Conservation (phyloP, 2,888 invertebrate species). For the Cactoblastis cactorum region DNA sequence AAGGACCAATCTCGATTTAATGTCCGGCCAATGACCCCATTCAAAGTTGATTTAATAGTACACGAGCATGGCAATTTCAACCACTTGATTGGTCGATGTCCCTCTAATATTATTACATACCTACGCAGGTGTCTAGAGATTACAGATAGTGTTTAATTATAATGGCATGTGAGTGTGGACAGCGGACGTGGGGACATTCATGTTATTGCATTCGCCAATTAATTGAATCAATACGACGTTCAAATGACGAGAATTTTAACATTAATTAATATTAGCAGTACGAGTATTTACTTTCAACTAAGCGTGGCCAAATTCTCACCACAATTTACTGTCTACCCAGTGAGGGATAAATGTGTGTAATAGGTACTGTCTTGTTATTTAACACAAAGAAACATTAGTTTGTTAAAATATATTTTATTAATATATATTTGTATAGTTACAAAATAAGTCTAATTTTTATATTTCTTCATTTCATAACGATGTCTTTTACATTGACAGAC, state of each 20-base stretch:
- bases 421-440: not conserved
- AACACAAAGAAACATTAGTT: no score
- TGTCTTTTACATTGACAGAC: not conserved
- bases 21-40: slow-evolving; percentile 5
- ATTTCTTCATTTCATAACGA: not conserved
- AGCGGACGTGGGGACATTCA: slow-evolving; percentile 3
- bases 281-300: no score
- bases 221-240: not conserved
- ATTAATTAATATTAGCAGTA: no score
- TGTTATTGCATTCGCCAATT: not conserved
- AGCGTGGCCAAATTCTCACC: no score
- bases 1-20: not conserved
- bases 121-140: slow-evolving; percentile 7
- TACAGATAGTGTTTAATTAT: slow-evolving; percentile 9
- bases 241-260: not conserved
- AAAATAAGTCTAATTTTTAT: not conserved
- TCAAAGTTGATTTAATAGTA: slow-evolving; percentile 12
- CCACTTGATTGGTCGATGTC: slow-evolving; percentile 9
- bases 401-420: no score
- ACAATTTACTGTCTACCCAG: no score
- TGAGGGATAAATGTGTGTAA: no score
- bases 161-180: slow-evolving; percentile 1
- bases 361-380: no score
- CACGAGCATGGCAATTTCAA: slow-evolving; percentile 1
- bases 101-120: slow-evolving; percentile 1